Percentiles rank a stretch among this genome's conserved stretches.
Conservation (phyloP, 2,113 vertebrate species). For the Rhadina sibilatrix region DNA sequence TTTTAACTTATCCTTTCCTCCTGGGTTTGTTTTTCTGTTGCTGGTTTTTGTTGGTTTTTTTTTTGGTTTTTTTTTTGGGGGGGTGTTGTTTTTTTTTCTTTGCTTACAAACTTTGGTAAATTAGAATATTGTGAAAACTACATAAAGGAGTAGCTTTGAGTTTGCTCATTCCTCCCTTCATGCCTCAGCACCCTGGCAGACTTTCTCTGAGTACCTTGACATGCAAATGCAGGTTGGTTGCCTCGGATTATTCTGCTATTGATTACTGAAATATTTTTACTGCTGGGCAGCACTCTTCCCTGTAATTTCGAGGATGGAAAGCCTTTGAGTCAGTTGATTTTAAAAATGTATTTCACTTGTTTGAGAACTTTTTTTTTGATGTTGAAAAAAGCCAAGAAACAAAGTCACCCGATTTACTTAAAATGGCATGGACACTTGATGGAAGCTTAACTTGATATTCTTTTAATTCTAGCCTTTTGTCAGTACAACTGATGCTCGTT, state of each 20-base stretch:
- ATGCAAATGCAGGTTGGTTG: not conserved
- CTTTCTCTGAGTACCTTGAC: rapidly evolving
- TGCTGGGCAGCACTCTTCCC: not conserved
- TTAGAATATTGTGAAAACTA: not conserved
- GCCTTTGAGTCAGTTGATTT: not conserved
- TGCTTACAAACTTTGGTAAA: not conserved
- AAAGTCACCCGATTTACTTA: not conserved
- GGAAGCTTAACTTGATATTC: not conserved
- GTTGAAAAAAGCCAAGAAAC: not conserved
- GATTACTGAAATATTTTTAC: not conserved
- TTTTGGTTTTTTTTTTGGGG: no score
- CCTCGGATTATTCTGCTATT: not conserved
- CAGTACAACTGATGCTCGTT: not conserved
- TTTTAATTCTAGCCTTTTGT: not conserved
- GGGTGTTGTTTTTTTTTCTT: not conserved
- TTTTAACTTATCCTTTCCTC: not conserved
- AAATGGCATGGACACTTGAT: not conserved
- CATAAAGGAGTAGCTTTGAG: not conserved
- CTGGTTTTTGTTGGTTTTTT: not conserved
- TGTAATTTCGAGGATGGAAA: not conserved
- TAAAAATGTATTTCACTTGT: not conserved
- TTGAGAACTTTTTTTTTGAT: not conserved
- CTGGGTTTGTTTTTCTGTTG: not conserved
- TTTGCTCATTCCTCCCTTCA: not conserved
- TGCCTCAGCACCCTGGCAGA: not conserved